A percentile compares a stretch with the other conserved stretches of the same genome.
Evolutionary conservation across 2,797 vertebrate genomes (phyloP).

Genomic region (Sebastes vulpes): DNA sequence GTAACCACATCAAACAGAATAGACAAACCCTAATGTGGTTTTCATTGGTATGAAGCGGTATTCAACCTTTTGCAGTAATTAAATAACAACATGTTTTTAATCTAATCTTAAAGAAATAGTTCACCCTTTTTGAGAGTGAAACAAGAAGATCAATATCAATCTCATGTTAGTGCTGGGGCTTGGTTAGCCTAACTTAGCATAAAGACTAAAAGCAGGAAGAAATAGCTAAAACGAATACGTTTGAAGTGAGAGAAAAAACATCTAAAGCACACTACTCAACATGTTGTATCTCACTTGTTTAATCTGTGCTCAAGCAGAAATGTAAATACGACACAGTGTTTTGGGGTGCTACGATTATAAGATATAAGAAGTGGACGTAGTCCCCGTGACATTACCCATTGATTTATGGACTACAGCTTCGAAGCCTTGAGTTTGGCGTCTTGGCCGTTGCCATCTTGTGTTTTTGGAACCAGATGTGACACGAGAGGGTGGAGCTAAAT

Average conservation of each 20-base stretch:
- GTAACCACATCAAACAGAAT: slow-evolving; percentile 38
- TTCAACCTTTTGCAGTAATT: background rate
- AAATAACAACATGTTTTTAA: background rate
- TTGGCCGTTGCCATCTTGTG: too few species aligned
- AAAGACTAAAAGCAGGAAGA: background rate
- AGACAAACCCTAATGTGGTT: background rate
- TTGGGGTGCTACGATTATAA: too few species aligned
- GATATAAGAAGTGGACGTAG: too few species aligned
- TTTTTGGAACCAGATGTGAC: too few species aligned
- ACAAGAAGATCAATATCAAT: background rate
- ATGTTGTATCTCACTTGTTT: background rate
- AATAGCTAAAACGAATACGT: background rate
- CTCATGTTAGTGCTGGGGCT: background rate
- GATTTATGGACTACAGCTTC: fast-evolving
- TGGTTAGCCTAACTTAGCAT: background rate
- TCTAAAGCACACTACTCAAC: background rate
- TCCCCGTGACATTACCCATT: fast-evolving
- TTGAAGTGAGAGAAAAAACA: background rate
- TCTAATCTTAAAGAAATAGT: background rate
- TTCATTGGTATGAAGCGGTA: background rate
- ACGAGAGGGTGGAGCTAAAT: too few species aligned
- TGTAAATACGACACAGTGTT: background rate
- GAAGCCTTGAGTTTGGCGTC: fast-evolving
- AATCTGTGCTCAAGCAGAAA: background rate
- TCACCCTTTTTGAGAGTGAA: background rate